These are phyloP conservation scores for Ranitomeya variabilis DNA, from an alignment of 2,113 vertebrate species.

Conservation along the genomic window DNA sequence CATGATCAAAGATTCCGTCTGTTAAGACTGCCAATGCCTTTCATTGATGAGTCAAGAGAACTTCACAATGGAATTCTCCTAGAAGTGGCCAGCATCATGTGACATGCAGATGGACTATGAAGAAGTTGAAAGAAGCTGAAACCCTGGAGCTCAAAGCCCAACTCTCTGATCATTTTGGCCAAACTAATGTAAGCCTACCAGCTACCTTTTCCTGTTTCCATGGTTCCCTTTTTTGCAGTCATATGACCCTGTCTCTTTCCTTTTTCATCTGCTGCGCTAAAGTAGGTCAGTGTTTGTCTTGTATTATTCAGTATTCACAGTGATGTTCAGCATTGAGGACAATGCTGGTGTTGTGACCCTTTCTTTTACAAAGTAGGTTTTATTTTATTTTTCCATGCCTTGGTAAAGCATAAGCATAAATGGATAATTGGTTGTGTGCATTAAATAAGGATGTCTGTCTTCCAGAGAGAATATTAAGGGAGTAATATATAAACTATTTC, in stretches of 20 bases:
- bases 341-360: constrained; percentile 60
- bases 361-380: constrained; percentile 57
- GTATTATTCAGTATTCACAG: constrained; percentile 88
- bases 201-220: constrained; percentile 68
- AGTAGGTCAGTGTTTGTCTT: constrained; percentile 98
- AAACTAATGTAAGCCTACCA: constrained; percentile 77
- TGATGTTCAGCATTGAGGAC: constrained; percentile 69
- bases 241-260: constrained; percentile 23
- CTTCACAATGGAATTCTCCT: constrained; percentile 80
- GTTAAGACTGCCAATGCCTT: constrained; percentile 80
- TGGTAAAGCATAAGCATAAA: background rate
- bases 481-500: background rate
- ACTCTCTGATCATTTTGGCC: constrained; percentile 73
- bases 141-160: constrained; percentile 88
- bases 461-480: background rate
- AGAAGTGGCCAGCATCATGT: constrained; percentile 83
- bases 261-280: constrained; percentile 62
- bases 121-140: constrained; percentile 90
- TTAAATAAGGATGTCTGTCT: background rate
- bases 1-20: background rate
- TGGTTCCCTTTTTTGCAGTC: constrained; percentile 72
- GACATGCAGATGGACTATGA: constrained; percentile 96
- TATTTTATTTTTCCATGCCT: constrained; percentile 8
- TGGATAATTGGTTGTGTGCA: constrained; percentile 5
- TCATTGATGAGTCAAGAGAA: constrained; percentile 78